Conservation (phyloP, 2,888 invertebrate species). For the Mesoligia furuncula region DNA sequence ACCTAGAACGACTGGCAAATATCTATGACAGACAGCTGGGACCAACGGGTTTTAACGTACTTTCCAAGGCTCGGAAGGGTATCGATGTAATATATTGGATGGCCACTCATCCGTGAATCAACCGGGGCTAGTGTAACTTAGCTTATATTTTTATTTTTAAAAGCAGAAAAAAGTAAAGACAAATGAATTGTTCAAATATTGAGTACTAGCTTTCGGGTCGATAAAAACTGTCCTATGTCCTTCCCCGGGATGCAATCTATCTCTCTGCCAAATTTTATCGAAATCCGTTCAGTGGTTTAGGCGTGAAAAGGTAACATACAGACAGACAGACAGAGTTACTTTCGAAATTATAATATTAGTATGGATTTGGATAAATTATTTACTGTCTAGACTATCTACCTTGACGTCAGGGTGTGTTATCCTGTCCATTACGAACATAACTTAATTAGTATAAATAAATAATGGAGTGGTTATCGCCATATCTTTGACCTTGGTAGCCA, state of each 20-base stretch:
- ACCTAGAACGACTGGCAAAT: too few relatives aligned
- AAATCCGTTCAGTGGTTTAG: too few relatives aligned
- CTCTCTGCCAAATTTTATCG: too few relatives aligned
- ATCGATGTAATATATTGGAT: too few relatives aligned
- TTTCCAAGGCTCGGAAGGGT: too few relatives aligned
- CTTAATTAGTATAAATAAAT: slow-evolving; percentile 48
- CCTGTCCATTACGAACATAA: slow-evolving; percentile 18
- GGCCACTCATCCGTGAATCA: not conserved
- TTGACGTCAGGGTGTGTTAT: slow-evolving; percentile 24
- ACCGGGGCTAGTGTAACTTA: not conserved
- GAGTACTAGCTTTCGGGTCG: not conserved
- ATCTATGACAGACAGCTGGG: too few relatives aligned
- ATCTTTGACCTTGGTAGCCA: slow-evolving; percentile 63
- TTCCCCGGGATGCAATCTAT: too few relatives aligned
- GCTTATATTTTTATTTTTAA: not conserved
- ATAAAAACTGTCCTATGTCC: too few relatives aligned
- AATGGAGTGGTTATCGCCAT: slow-evolving; percentile 40
- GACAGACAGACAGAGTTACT: too few relatives aligned
- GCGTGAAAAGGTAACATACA: too few relatives aligned
- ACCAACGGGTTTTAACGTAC: not conserved
- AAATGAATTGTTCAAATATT: too few relatives aligned
- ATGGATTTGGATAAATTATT: not conserved
- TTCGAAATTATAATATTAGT: too few relatives aligned
- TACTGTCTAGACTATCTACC: slow-evolving; percentile 20
- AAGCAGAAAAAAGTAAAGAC: not conserved